Conservation (phyloP, 2,888 invertebrate genomes). For the Drepanosiphum platanoidis region DNA sequence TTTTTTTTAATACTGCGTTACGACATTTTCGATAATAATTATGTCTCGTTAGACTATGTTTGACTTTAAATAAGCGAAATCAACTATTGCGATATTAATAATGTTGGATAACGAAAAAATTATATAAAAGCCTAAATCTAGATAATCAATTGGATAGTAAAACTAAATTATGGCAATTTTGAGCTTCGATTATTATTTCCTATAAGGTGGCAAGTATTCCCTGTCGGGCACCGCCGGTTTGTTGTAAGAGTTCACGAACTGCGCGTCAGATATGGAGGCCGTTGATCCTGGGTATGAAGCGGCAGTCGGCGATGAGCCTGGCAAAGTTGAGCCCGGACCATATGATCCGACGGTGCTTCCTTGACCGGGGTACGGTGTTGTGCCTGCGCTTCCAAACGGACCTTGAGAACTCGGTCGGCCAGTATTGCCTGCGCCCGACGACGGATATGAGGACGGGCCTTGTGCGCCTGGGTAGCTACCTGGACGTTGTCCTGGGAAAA, state of each 20-base stretch:
- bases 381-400: slow-evolving; percentile 63
- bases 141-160: slow-evolving; percentile 34
- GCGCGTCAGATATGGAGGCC: slow-evolving; percentile 63
- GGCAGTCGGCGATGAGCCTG: slow-evolving; percentile 62
- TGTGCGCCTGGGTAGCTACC: slow-evolving; percentile 65
- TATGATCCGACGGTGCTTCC: slow-evolving; percentile 64
- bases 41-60: neutral
- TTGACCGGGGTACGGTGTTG: slow-evolving; percentile 21
- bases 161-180: slow-evolving; percentile 62
- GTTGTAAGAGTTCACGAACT: slow-evolving; percentile 63
- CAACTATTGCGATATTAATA: slow-evolving; percentile 26
- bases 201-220: slow-evolving; percentile 79
- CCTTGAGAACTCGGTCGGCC: slow-evolving; percentile 66
- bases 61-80: slow-evolving; percentile 18
- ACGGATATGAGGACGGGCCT: slow-evolving; percentile 64
- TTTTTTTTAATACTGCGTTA: neutral
- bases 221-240: slow-evolving; percentile 69
- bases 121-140: slow-evolving; percentile 41
- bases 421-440: slow-evolving; percentile 52
- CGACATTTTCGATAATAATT: neutral
- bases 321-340: slow-evolving; percentile 61
- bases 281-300: slow-evolving; percentile 62
- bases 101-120: slow-evolving; percentile 44
- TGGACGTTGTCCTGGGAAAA: slow-evolving; percentile 64
- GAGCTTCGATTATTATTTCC: slow-evolving; percentile 63